Base-by-base conservation (phyloP, 2,113 vertebrate genomes). In the Oryzias melastigma region DNA sequence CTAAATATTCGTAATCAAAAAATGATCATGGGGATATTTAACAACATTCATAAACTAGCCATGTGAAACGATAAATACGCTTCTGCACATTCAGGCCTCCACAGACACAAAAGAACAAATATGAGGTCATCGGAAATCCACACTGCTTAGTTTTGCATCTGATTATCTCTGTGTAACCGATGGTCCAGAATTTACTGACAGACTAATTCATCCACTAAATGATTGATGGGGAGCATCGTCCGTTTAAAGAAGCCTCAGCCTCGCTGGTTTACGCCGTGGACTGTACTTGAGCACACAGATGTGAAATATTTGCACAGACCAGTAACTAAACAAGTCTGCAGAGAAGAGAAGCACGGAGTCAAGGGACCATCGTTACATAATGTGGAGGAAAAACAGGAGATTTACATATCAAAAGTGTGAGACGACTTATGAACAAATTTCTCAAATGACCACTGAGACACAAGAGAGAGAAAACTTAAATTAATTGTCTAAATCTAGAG, bases 191-290 rank as follows among this genome's bases (percentile, higher is more conserved):
- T 60, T 76, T 14, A 50, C 55, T 47, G 57, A 65, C 59, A 24
- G 51, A 58, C 44, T 52, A 49, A 66, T 17, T 29, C 53, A 73
- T 48, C 40, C 45, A 18, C 0, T 2, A 29, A 55, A 18, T 65
- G 60, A 78, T 50, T 59, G 50, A 76, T 65, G 62, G 57, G 45
- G 56, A 65, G 45, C 20, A n/a, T 65, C 60, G 52, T 62, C 51
- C 63, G 10, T 66, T 58, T 50, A 46, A 48, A 47, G 40, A 41
- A 46, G 15, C 4, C 29, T 47, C 35, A 35, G 2, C 22, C 51
- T 20, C 44, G 4, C 46, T 20, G 47, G 15, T 56, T 22, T 27
- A 4, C 29, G 52, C 29, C 25, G 10, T 41, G 20, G 46, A 8
- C 42, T 52, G 7, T 3, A 41, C 18, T 17, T 46, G 16, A 2